A percentile compares a stretch with the other conserved stretches of the same genome.
Conservation (phyloP, 2,113 vertebrate genomes). For the Tringa solitaria region DNA sequence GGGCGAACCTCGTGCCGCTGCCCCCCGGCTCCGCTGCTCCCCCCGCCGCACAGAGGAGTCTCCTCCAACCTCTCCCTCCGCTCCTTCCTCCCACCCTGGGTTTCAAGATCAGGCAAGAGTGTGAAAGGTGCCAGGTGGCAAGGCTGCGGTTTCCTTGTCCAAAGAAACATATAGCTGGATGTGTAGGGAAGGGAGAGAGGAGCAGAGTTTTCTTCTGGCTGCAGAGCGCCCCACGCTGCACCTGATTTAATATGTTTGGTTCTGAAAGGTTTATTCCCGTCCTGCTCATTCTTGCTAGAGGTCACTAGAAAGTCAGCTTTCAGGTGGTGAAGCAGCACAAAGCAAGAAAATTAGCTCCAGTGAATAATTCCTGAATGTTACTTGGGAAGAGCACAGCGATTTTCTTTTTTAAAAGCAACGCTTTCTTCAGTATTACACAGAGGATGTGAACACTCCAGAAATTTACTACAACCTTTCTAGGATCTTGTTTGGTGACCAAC, state of each 20-base stretch:
- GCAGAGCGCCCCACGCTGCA: background rate
- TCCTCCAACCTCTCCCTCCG: background rate
- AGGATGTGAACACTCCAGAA: background rate
- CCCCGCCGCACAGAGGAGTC: background rate
- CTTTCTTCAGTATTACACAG: background rate
- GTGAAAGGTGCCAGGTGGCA: background rate
- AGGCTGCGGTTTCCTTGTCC: background rate
- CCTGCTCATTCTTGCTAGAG: background rate
- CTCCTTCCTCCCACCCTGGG: background rate
- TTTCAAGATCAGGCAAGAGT: background rate
- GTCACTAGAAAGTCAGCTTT: constrained; percentile 20
- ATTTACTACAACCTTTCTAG: background rate
- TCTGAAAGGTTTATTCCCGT: background rate
- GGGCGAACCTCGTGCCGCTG: constrained; percentile 50
- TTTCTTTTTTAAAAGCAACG: background rate
- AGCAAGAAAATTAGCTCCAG: background rate
- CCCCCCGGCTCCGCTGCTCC: background rate
- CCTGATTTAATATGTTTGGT: background rate
- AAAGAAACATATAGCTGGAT: background rate
- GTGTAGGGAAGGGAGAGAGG: background rate
- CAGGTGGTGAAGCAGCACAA: background rate
- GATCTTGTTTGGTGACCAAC: background rate
- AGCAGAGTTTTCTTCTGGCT: background rate
- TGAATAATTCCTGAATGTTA: background rate
- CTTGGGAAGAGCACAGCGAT: background rate